A percentile compares a stretch with the other conserved stretches of the same genome.
phyloP scores from a whole-genome alignment of 1,140 invertebrate species.

The Frieseomelitta varia region DNA sequence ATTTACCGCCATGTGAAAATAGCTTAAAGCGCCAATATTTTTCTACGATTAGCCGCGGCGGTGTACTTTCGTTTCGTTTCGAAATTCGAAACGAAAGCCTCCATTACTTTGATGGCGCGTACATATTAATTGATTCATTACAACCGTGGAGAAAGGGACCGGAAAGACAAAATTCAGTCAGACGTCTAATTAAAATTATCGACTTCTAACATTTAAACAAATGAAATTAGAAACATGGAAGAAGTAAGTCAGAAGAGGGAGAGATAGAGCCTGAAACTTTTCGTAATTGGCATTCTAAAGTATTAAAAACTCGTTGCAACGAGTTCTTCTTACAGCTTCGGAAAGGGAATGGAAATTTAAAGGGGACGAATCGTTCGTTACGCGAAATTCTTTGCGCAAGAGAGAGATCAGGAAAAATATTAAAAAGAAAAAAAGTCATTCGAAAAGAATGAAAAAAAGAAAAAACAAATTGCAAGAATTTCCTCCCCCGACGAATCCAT shows the following conservation, averaged over 20 bases:
- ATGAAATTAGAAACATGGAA: neutral
- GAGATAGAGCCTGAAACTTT: neutral
- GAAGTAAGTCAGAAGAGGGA: no score
- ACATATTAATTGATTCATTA: constrained; percentile 1
- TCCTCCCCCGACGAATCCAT: no score
- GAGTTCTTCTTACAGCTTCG: neutral
- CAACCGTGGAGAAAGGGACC: neutral
- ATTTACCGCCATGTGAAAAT: neutral
- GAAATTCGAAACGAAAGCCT: neutral
- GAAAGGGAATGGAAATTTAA: neutral
- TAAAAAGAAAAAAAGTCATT: neutral
- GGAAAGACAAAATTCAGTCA: neutral
- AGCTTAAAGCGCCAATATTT: neutral
- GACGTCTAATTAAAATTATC: neutral
- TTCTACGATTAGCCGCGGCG: neutral
- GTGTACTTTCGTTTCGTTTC: neutral
- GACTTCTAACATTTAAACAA: neutral
- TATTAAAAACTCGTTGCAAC: neutral
- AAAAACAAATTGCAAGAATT: no score
- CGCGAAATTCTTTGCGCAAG: neutral
- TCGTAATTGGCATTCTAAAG: neutral
- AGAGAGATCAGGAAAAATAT: neutral
- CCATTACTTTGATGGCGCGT: neutral
- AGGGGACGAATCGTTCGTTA: neutral
- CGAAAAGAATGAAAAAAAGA: no score